Conservation (phyloP, 2,888 invertebrate genomes). For the Volucella zonaria region DNA sequence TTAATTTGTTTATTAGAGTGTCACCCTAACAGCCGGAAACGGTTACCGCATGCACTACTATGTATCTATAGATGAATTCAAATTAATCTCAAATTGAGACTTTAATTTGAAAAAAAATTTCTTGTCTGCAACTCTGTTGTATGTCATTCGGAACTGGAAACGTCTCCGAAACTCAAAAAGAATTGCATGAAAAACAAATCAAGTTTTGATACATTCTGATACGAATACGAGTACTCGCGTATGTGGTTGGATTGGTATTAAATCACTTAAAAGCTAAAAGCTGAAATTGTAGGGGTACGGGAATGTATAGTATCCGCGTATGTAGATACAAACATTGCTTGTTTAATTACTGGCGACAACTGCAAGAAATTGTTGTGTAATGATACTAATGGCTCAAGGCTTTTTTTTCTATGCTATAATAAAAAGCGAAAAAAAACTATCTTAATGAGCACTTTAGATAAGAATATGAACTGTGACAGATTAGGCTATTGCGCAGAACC, state of each 20-base stretch:
- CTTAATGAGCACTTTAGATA: conserved; percentile 26
- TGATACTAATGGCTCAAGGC: conserved; percentile 53
- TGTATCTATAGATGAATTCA: conserved; percentile 23
- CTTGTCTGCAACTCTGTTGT: conserved; percentile 12
- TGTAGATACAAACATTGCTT: not conserved
- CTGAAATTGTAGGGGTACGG: not conserved
- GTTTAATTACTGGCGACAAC: conserved; percentile 33
- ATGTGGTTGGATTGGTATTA: conserved; percentile 50
- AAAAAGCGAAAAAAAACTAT: conserved; percentile 12
- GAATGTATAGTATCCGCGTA: not conserved
- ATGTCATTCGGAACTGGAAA: not conserved
- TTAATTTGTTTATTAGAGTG: conserved; percentile 1
- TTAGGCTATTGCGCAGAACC: conserved; percentile 16
- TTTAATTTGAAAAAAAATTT: conserved; percentile 12
- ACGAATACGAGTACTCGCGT: too few species aligned
- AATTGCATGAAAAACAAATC: too few species aligned
- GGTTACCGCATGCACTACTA: conserved; percentile 2
- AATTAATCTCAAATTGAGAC: conserved; percentile 1
- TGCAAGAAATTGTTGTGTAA: conserved; percentile 45
- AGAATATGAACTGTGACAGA: conserved; percentile 13
- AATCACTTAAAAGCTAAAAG: not conserved
- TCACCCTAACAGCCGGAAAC: conserved; percentile 46
- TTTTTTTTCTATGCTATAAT: conserved; percentile 27
- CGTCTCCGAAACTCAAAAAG: not conserved
- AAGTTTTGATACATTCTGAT: too few species aligned